Conservation (phyloP, 2,113 vertebrate genomes). For the Xenopus tropicalis region UCB_Xtro_10.0 CM004447.2:107699501-107700000, state of each 20-base stretch:
- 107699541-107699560: slow-evolving; percentile 71
- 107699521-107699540: slow-evolving; percentile 65
- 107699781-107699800: slow-evolving; percentile 58
- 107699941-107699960: neutral
- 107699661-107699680: slow-evolving; percentile 38
- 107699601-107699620: slow-evolving; percentile 56
- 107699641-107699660: slow-evolving; percentile 46
- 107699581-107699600: slow-evolving; percentile 53
- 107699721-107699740: slow-evolving; percentile 15
- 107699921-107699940: neutral
- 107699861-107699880: neutral
- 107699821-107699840: slow-evolving; percentile 35
- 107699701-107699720: neutral
- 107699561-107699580: slow-evolving; percentile 70
- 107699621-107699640: slow-evolving; percentile 53
- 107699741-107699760: slow-evolving; percentile 10
- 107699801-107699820: slow-evolving; percentile 55
- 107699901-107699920: slow-evolving; percentile 8
- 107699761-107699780: slow-evolving; percentile 29
- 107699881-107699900: slow-evolving; percentile 4
- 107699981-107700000: neutral
- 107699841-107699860: slow-evolving; percentile 19
- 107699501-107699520: slow-evolving; percentile 63
- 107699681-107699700: neutral
- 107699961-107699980: neutral